These are phyloP conservation scores for Parnassius apollo DNA, from an alignment of 2,888 invertebrate species.

Conservation along the genomic window DNA sequence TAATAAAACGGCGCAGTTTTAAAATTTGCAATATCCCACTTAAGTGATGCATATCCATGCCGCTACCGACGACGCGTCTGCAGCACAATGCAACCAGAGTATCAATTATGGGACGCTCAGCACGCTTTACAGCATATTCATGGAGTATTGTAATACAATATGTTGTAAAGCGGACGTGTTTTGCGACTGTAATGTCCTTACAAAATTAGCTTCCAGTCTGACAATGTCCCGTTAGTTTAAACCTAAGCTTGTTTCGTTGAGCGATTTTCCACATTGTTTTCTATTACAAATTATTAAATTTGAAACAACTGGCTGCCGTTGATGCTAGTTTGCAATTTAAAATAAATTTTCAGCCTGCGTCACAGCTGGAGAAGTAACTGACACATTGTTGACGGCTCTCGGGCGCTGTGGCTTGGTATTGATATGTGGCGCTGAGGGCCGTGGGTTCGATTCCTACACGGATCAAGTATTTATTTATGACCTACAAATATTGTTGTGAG, in stretches of 20 bases:
- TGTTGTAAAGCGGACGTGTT: constrained; percentile 37
- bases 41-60: constrained; percentile 2
- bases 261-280: constrained; percentile 1
- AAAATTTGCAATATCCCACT: background rate
- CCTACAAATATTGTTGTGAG: too few relatives aligned
- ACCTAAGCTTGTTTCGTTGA: constrained; percentile 10
- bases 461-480: too few relatives aligned
- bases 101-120: constrained; percentile 38
- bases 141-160: constrained; percentile 38
- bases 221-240: constrained; percentile 11
- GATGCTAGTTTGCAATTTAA: too few relatives aligned
- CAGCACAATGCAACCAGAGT: constrained; percentile 8
- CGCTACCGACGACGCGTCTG: constrained; percentile 2
- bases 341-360: too few relatives aligned
- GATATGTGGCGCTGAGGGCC: too few relatives aligned
- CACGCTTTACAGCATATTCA: constrained; percentile 34
- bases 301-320: too few relatives aligned
- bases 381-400: too few relatives aligned
- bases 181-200: constrained; percentile 11
- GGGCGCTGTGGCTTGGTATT: too few relatives aligned
- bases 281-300: background rate
- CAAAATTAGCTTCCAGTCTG: constrained; percentile 3
- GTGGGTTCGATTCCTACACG: too few relatives aligned
- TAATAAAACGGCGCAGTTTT: background rate
- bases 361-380: too few relatives aligned